Evolutionary conservation across 2,797 vertebrate genomes (phyloP).

Genomic region (Spheniscus humboldti): DNA sequence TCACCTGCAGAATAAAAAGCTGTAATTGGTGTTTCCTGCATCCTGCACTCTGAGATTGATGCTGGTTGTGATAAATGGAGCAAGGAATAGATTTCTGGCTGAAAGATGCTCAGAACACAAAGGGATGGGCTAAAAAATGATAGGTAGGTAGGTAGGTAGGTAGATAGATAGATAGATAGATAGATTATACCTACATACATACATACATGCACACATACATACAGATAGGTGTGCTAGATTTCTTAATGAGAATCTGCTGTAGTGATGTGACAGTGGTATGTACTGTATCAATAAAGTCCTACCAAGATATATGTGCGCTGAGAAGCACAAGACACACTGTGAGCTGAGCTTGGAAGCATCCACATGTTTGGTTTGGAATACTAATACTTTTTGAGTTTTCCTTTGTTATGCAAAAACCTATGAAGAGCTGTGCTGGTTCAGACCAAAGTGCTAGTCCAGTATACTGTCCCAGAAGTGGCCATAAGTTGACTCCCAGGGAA

Average conservation of each 20-base stretch:
- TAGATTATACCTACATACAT: too few relatives aligned
- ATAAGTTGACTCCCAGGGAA: background rate
- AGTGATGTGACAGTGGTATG: background rate
- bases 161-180: too few relatives aligned
- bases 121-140: background rate
- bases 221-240: background rate
- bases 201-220: background rate
- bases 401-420: background rate
- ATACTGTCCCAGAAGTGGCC: background rate
- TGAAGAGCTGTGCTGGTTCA: background rate
- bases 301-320: background rate
- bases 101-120: background rate
- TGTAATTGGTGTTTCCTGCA: background rate
- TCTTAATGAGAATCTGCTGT: background rate
- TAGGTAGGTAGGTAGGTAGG: background rate
- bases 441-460: background rate
- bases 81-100: background rate
- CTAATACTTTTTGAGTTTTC: background rate
- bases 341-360: background rate
- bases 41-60: background rate
- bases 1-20: constrained; percentile 12
- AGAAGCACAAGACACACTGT: background rate
- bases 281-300: background rate
- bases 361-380: background rate
- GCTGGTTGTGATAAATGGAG: background rate